phyloP scores from a whole-genome alignment of 2,113 vertebrate genomes.

The Peromyscus polionotus region DNA sequence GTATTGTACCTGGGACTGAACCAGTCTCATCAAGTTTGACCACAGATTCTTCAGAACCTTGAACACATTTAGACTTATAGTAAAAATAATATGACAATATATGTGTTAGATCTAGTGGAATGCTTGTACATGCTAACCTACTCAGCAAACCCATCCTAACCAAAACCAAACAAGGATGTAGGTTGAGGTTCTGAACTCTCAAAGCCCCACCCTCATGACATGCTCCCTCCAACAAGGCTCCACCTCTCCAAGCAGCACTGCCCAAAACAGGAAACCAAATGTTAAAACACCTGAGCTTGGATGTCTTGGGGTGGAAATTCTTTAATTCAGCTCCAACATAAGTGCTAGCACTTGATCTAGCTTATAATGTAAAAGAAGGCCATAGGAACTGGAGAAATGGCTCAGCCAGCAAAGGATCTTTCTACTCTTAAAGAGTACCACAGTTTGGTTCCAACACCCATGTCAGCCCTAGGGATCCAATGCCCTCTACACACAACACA shows the following conservation, averaged over 20 bases:
- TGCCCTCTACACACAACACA: too few species aligned
- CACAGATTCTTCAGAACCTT: neutral
- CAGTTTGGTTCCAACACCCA: neutral
- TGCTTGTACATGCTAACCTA: neutral
- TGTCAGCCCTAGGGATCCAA: too few species aligned
- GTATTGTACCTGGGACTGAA: neutral
- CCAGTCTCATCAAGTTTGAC: neutral
- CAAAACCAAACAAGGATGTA: neutral
- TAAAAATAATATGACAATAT: neutral
- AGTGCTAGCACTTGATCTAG: neutral
- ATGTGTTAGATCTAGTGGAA: neutral
- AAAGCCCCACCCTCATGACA: neutral
- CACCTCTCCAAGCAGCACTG: neutral
- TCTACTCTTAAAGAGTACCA: neutral
- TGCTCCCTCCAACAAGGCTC: neutral
- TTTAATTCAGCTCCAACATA: conserved; percentile 31
- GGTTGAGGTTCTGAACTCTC: neutral
- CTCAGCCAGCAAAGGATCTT: neutral
- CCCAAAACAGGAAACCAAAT: neutral
- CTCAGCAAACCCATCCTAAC: neutral
- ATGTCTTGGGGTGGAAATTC: neutral
- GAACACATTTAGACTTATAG: conserved; percentile 20
- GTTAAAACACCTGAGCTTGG: neutral
- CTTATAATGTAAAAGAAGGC: conserved; percentile 1
- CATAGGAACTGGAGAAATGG: neutral